Percentiles rank a stretch among this genome's conserved stretches.
phyloP scores from a whole-genome alignment of 2,113 vertebrate genomes.

The Spheniscus mendiculus region DNA sequence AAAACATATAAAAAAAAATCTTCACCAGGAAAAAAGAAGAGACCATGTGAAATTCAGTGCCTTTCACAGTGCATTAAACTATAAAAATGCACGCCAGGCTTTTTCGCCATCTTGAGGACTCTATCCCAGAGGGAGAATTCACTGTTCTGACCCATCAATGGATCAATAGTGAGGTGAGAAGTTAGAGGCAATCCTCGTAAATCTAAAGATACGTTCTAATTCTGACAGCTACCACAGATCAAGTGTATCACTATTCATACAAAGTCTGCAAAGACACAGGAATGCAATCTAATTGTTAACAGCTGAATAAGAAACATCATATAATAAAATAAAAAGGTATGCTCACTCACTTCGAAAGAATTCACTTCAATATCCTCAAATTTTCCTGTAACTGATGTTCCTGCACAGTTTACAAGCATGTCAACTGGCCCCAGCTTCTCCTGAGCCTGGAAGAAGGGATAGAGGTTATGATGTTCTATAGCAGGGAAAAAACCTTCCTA shows the following conservation, averaged over 20 bases:
- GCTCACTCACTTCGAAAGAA: constrained; percentile 85
- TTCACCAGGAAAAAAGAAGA: background rate
- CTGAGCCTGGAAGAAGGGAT: constrained; percentile 82
- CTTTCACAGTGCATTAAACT: background rate
- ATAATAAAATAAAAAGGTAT: background rate
- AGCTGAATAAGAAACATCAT: background rate
- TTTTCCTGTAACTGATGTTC: constrained; percentile 84
- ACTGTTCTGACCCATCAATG: background rate
- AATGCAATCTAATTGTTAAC: background rate
- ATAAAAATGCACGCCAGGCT: background rate
- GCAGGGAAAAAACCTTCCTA: background rate
- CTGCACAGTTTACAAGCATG: constrained; percentile 97
- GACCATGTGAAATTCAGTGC: background rate
- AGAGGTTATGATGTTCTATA: background rate
- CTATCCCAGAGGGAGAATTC: background rate
- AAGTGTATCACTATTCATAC: background rate
- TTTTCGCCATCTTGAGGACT: background rate
- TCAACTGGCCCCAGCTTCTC: constrained; percentile 97
- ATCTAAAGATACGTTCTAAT: background rate
- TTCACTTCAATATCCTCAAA: constrained; percentile 93
- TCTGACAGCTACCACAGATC: background rate
- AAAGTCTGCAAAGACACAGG: background rate
- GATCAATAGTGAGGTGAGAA: background rate
- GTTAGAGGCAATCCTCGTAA: background rate
- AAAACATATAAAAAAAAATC: background rate